Evolutionary conservation across 2,113 vertebrate genomes (phyloP), one percentile per base, ranked within the genome.

Genomic region (Rhodinocichla rosea): DNA sequence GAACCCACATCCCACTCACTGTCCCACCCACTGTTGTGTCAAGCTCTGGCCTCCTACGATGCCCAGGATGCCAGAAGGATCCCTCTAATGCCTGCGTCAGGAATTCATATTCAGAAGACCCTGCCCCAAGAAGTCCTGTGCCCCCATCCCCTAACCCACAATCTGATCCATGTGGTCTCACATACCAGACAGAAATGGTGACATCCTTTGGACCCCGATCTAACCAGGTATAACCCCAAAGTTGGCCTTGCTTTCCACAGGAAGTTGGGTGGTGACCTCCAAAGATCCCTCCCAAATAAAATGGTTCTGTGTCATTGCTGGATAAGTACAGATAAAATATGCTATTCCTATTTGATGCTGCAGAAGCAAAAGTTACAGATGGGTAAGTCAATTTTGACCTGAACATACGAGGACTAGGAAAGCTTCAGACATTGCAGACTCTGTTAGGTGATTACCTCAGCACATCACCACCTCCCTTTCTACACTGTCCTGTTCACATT

Each of bases 101-200:
- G 27, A 32, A 13, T 16, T 24, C 23, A 56, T 0, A 1, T 15
- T 21, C 13, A 59, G 33, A 70, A 59, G 35, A 79, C 21, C 8
- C 28, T 33, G 40, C 13, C 30, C 37, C 30, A 28, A 0, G 0
- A 59, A 15, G 13, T 70, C 8, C 39, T 33, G 45, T 39, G 27
- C 5, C 16, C 27, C 16, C 4, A 30, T 5, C 9, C 68, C 8
- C 13, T 23, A 28, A 60, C 15, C 16, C 21, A 3, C 21, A 15
- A 32, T 20, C 50, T 35, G 42, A 37, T 23, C 32, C 12, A 2
- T 8, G 44, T 76, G 24, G 18, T 68, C 49, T 83, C 60, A n/a
- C 5, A 8, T 4, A 33, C 13, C 21, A 57, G 49, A 56, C 47
- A 52, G 49, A 88, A 87, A 47, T 0, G 0, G 9, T 40, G n/a